Evolutionary conservation across 2,888 invertebrate species (phyloP), one percentile per base, ranked within the genome.

Genomic region (Rhingia campestris): DNA sequence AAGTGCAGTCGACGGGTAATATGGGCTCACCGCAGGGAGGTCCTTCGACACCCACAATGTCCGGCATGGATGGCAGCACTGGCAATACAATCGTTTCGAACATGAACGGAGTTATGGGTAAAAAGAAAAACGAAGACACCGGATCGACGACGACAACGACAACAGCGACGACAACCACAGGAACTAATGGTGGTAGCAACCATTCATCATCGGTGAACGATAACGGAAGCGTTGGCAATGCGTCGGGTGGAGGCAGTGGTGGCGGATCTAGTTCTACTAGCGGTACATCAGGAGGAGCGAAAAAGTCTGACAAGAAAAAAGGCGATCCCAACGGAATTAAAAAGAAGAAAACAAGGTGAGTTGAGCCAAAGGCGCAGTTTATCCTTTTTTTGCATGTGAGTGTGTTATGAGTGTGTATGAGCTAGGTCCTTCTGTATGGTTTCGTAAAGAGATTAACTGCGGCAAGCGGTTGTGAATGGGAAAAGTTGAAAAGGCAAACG

Each of bases 281-380:
- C 53, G 58, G 22, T 75, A 86, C 85, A 75, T 72, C 87, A 70
- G 86, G 87, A 74, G 91, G 92, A 6, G 92, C 93, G 7, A 92
- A 94, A 89, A 95, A 95, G 87, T 96, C 95, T 89, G 95, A 94
- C 70, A 95, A 95, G 91, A 96, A 97, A 91, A 96, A 96, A 91
- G 94, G 93, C 88, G 96, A 96, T 90, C 96, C 95, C 88, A 96
- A 96, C 90, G 96, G 96, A 58, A 96, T 96, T 43, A 97, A 97
- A 91, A 97, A 97, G 92, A 97, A 97, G 92, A 97, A 97, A 92
- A 97, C 97, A 69, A 96, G 97, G 97, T 97, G 91, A 90, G 91
- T 89, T 35, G 64, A 53, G 47, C 63, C 51, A 32, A 32, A 39
- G 41, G 30, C 10, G 37, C 58, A 49, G 69, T 75, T 80, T 80